Evolutionary conservation across 2,113 vertebrate species (phyloP), one percentile per base, ranked within the genome.

Genomic region (Malurus elegans): DNA sequence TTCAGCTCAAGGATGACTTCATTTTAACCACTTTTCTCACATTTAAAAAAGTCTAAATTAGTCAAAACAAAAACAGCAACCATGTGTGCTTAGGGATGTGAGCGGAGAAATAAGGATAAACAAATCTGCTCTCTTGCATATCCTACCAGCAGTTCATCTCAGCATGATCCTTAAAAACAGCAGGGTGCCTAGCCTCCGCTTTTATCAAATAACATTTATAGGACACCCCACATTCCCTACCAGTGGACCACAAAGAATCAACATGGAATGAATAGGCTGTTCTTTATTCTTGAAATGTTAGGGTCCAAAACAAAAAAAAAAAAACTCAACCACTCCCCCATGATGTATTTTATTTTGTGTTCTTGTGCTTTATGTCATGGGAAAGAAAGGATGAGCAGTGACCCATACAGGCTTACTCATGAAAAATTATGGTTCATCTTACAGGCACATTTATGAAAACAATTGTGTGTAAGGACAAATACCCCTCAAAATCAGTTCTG

Each of bases 11-110:
- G 72, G 65, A 96, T 97, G 82, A 97, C 96, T 64, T 97, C 95
- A 96, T 69, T 93, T 92, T 71, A 93, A 92, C 61, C 86, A 87
- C 90, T 97, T 96, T 96, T 98, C 97, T 97, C 91, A 94, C 93
- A 96, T 97, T 96, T 79, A 80, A 88, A 96, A 93, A 94, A 92
- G 87, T 93, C 86, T 94, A 96, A 97, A 97, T 96, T 81, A 96
- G 95, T 96, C 97, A 96, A 97, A 98, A 97, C 95, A 97, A 97
- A 98, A 98, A 96, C 96, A 97, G 90, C 92, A 94, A 38, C 96
- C 96, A 93, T 92, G 79, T 94, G 95, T 95, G 91, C 94, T 95
- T 81, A 81, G 96, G 94, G 95, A 96, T 93, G 86, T 96, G 95
- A 75, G 54, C 62, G 67, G 94, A 95, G 95, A 93, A 97, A 79